Conservation (phyloP, 2,797 vertebrate genomes). For the Gymnothorax reevesii region DNA sequence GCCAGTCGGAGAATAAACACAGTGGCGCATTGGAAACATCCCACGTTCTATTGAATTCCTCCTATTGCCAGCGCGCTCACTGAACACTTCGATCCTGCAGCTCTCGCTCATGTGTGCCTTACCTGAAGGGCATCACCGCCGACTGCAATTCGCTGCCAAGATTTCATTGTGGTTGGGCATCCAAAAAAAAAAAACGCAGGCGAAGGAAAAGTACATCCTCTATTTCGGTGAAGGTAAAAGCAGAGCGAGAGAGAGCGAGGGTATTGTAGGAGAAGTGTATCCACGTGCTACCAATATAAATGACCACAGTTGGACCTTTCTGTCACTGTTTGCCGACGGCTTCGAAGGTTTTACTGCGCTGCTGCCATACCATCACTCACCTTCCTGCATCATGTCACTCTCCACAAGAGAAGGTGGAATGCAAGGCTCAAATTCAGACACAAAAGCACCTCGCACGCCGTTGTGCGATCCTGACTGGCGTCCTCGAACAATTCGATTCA, state of each 20-base stretch:
- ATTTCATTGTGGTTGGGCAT: slow-evolving; percentile 75
- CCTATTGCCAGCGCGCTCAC: slow-evolving; percentile 47
- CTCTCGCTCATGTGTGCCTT: slow-evolving; percentile 50
- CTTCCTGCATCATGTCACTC: neutral
- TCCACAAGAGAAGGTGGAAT: neutral
- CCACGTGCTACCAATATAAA: slow-evolving; percentile 74
- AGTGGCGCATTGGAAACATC: slow-evolving; percentile 52
- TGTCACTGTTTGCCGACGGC: slow-evolving; percentile 18
- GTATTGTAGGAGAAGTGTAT: slow-evolving; percentile 55
- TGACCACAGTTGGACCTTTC: slow-evolving; percentile 48
- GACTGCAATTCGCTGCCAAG: slow-evolving; percentile 77
- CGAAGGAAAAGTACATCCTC: slow-evolving; percentile 58
- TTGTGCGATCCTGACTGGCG: neutral
- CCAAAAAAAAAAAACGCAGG: slow-evolving; percentile 26
- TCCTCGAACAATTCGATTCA: neutral
- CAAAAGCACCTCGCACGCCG: neutral
- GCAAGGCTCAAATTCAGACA: neutral
- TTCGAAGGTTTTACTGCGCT: slow-evolving; percentile 28
- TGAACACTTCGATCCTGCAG: slow-evolving; percentile 15
- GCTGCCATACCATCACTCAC: neutral
- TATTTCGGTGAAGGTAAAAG: slow-evolving; percentile 49
- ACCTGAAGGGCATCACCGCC: slow-evolving; percentile 83
- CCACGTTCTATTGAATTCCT: slow-evolving; percentile 51
- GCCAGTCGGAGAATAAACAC: slow-evolving; percentile 57
- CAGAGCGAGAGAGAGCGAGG: slow-evolving; percentile 39